Evolutionary conservation across 2,888 invertebrate genomes (phyloP).

Genomic region (Drosophila yooni): DNA sequence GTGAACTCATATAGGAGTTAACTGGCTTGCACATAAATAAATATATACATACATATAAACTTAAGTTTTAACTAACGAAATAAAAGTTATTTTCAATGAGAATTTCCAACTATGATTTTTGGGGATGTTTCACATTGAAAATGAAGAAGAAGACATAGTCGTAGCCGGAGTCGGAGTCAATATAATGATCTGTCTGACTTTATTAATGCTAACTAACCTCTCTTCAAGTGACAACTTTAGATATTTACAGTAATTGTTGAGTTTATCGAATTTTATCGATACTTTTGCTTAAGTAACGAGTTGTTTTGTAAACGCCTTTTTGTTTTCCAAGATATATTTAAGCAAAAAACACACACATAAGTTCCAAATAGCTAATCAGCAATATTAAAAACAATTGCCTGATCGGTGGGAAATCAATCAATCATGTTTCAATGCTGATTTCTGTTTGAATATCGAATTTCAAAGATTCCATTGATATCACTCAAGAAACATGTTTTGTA

Average conservation of each 20-base stretch:
- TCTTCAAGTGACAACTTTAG: background rate
- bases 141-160: background rate
- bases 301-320: background rate
- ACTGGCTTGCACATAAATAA: conserved; percentile 31
- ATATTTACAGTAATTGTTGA: background rate
- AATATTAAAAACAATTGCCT: background rate
- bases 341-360: background rate
- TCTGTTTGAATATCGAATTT: background rate
- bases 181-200: background rate
- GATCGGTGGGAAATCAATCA: background rate
- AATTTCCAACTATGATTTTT: background rate
- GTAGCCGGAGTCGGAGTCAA: background rate
- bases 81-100: no score
- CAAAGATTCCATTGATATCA: background rate
- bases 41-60: conserved; percentile 5
- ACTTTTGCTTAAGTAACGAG: background rate
- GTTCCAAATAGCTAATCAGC: background rate
- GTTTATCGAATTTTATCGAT: background rate
- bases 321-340: background rate
- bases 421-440: background rate
- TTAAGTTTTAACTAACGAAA: background rate
- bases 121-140: background rate
- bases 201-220: background rate
- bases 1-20: conserved; percentile 48
- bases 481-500: background rate